These are phyloP conservation scores for Tychaedon coryphoeus DNA, from an alignment of 2,113 vertebrate genomes.

Conservation along the genomic window DNA sequence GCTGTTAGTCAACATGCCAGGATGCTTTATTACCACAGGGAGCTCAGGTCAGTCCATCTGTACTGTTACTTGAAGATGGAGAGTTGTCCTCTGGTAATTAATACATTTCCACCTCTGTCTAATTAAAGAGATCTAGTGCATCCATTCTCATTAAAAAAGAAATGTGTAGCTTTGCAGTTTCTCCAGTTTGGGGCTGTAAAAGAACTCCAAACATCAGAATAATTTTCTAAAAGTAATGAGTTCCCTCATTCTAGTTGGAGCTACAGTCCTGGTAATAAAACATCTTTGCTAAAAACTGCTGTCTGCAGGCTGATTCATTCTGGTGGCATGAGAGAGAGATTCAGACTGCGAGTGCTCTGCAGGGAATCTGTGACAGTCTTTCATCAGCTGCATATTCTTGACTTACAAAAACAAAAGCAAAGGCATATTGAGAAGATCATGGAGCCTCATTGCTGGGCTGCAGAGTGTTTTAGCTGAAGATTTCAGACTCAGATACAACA, in stretches of 20 bases:
- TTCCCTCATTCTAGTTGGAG: slow-evolving; percentile 2
- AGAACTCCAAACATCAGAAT: slow-evolving; percentile 43
- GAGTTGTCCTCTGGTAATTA: slow-evolving; percentile 11
- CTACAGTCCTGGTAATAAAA: slow-evolving; percentile 21
- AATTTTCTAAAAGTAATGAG: slow-evolving; percentile 60
- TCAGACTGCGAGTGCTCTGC: slow-evolving; percentile 26
- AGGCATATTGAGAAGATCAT: slow-evolving; percentile 19
- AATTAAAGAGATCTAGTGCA: slow-evolving; percentile 23
- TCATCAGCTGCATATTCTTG: slow-evolving; percentile 49
- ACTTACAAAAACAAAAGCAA: slow-evolving; percentile 61
- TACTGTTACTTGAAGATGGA: background rate
- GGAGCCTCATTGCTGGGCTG: background rate
- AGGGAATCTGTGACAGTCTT: slow-evolving; percentile 49
- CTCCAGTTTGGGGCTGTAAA: slow-evolving; percentile 4
- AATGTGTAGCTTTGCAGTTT: slow-evolving; percentile 12
- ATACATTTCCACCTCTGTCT: slow-evolving; percentile 17
- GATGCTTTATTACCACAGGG: background rate
- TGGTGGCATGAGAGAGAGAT: slow-evolving; percentile 22
- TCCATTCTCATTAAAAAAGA: slow-evolving; percentile 38
- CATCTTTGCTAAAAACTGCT: slow-evolving; percentile 35
- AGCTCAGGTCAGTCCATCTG: background rate
- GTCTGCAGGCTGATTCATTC: slow-evolving; percentile 39
- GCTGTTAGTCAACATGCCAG: background rate
- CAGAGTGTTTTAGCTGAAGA: slow-evolving; percentile 7
- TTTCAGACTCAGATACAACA: background rate